These are phyloP conservation scores for Pycnonotus jocosus DNA, from an alignment of 2,113 vertebrate species.

Conservation along the genomic window DNA sequence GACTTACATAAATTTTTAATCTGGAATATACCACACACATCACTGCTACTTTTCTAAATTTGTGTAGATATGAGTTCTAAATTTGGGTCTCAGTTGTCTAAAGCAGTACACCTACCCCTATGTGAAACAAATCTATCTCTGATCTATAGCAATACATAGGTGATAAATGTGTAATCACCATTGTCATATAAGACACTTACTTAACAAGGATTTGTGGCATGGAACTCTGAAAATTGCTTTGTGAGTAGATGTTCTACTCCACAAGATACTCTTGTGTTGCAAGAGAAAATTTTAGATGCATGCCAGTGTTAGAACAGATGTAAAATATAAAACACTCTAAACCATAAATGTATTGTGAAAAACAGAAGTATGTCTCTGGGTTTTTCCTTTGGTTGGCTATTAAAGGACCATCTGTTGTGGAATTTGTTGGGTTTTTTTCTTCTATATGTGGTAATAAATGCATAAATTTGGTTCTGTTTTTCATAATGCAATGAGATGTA, in stretches of 20 bases:
- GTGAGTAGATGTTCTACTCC: not conserved
- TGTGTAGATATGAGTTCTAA: not conserved
- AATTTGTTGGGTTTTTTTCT: not conserved
- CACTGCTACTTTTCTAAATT: not conserved
- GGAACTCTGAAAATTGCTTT: not conserved
- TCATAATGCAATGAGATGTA: not conserved
- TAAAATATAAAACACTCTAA: not conserved
- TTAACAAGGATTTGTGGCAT: not conserved
- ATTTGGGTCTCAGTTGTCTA: not conserved
- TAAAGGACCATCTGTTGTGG: not conserved
- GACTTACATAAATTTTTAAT: not conserved
- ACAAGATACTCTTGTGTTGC: not conserved
- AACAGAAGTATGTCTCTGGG: not conserved
- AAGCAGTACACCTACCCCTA: not conserved
- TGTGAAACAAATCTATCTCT: not conserved
- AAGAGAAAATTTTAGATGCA: not conserved
- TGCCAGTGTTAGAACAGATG: not conserved
- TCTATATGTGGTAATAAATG: not conserved
- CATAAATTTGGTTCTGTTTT: not conserved
- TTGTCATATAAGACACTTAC: not conserved
- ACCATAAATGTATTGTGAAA: not conserved
- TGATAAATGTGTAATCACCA: not conserved
- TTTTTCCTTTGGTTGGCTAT: not conserved
- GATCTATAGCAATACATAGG: not conserved
- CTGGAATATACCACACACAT: not conserved